A percentile compares a stretch with the other conserved stretches of the same genome.
Evolutionary conservation across 1,140 invertebrate genomes (phyloP).

Genomic region (Cotesia chilonis): DNA sequence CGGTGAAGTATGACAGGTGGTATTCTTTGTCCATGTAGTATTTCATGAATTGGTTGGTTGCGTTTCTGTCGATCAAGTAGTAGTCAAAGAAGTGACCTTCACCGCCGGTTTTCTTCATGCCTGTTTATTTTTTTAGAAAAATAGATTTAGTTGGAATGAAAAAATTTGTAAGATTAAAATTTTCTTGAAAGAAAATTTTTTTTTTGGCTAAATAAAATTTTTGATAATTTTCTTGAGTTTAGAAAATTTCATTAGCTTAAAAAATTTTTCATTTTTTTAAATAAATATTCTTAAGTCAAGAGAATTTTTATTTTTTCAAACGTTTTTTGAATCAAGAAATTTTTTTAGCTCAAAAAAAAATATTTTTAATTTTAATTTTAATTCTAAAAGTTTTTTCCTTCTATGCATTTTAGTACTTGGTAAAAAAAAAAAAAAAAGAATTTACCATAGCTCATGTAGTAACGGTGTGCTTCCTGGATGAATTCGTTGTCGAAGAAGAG

Average conservation of each 20-base stretch:
- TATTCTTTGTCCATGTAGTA: conserved; percentile 66
- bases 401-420: not conserved
- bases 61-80: conserved; percentile 58
- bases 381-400: not conserved
- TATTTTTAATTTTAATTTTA: too few relatives aligned
- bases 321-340: too few relatives aligned
- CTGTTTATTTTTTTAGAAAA: conserved; percentile 39
- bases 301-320: too few relatives aligned
- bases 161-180: too few relatives aligned
- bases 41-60: conserved; percentile 49
- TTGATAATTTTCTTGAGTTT: too few relatives aligned
- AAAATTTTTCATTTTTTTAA: too few relatives aligned
- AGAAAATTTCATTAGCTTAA: too few relatives aligned
- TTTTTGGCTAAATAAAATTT: conserved; percentile 25
- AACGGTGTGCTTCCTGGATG: conserved; percentile 67
- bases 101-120: conserved; percentile 55
- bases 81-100: conserved; percentile 46
- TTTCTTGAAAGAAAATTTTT: not conserved
- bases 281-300: too few relatives aligned
- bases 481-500: conserved; percentile 70
- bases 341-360: too few relatives aligned
- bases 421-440: not conserved
- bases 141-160: too few relatives aligned
- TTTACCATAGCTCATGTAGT: conserved; percentile 66
- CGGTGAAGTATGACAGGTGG: conserved; percentile 75